A percentile compares a stretch with the other conserved stretches of the same genome.
phyloP scores from a whole-genome alignment of 2,888 invertebrate genomes.

The Zaprionus bogoriensis region DNA sequence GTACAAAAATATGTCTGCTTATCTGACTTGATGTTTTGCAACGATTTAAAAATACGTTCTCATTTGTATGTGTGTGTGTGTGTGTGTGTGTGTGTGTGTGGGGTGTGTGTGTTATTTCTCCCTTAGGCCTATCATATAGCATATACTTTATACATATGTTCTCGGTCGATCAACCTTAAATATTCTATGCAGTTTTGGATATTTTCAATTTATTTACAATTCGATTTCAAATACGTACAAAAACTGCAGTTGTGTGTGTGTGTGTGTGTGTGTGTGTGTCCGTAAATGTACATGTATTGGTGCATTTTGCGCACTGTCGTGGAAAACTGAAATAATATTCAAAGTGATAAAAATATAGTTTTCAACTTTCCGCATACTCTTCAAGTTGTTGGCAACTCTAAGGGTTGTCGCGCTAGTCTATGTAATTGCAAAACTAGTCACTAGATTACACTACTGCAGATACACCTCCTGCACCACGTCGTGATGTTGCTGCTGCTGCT shows the following conservation, averaged over 20 bases:
- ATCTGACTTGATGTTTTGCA: conserved; percentile 6
- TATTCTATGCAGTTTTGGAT: conserved; percentile 20
- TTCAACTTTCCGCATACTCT: too few species aligned
- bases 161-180: conserved; percentile 5
- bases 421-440: conserved; percentile 13
- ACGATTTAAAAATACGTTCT: conserved; percentile 35
- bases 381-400: conserved; percentile 14
- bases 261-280: background rate
- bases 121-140: conserved; percentile 12
- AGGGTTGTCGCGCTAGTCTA: too few species aligned
- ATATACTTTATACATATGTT: conserved; percentile 37
- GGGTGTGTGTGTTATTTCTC: too few species aligned
- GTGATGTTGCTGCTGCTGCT: conserved; percentile 75
- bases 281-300: too few species aligned
- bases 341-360: too few species aligned
- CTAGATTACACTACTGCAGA: conserved; percentile 74
- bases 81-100: too few species aligned
- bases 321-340: background rate
- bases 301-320: background rate
- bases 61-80: too few species aligned
- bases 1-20: conserved; percentile 57
- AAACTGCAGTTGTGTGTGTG: background rate
- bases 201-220: conserved; percentile 30
- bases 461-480: conserved; percentile 80
- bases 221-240: background rate